Percentiles rank a stretch among this genome's conserved stretches.
Conservation (phyloP, 2,113 vertebrate species). For the Callopanchax toddi region DNA sequence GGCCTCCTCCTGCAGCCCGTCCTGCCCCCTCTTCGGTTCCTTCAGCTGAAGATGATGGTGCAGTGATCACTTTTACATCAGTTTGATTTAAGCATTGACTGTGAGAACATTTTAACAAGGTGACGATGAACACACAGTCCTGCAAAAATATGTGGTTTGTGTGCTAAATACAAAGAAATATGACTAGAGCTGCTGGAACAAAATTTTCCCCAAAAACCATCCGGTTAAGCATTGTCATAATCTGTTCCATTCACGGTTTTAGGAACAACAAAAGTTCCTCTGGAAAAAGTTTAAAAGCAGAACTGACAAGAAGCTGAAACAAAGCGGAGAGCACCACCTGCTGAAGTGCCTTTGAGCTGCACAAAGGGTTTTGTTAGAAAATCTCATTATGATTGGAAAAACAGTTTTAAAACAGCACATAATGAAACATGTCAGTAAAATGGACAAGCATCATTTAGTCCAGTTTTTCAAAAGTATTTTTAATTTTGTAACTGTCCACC, state of each 20-base stretch:
- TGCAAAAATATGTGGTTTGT: not conserved
- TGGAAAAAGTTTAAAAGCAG: not conserved
- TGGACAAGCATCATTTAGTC: too few relatives aligned
- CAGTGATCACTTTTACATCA: not conserved
- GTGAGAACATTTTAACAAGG: not conserved
- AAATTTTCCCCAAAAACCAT: not conserved
- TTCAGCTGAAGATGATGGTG: conserved; percentile 60
- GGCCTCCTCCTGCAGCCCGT: conserved; percentile 17
- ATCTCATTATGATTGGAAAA: not conserved
- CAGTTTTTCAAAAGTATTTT: too few relatives aligned
- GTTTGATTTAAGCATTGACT: not conserved
- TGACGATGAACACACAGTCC: not conserved
- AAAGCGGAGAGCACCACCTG: conserved; percentile 33
- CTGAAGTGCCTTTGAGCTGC: conserved; percentile 23
- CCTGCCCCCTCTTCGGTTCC: conserved; percentile 6
- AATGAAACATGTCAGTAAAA: too few relatives aligned
- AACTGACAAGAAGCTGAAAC: not conserved
- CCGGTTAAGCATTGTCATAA: not conserved
- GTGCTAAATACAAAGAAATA: not conserved
- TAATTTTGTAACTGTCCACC: too few relatives aligned
- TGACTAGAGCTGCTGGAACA: not conserved
- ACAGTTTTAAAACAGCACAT: too few relatives aligned
- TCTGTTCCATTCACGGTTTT: not conserved
- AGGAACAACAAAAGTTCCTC: not conserved
- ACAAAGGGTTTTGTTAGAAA: not conserved